Evolutionary conservation across 2,113 vertebrate genomes (phyloP).

Genomic region (Ptilonorhynchus violaceus): DNA sequence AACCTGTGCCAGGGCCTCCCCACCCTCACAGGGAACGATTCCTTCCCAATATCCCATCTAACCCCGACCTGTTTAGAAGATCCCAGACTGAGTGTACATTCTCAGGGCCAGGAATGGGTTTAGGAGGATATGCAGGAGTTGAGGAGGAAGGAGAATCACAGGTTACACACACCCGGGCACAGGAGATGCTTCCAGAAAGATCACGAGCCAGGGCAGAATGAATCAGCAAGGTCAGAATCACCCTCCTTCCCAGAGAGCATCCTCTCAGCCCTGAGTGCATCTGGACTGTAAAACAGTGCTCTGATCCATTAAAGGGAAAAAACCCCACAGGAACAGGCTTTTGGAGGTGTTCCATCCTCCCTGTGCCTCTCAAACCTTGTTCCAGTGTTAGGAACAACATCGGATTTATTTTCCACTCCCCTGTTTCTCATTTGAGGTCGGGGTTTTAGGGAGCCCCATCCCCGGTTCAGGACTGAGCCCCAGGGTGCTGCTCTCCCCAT

Average conservation of each 20-base stretch:
- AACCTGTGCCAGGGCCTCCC: not conserved
- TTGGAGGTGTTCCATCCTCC: not conserved
- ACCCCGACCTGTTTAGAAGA: not conserved
- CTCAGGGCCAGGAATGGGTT: not conserved
- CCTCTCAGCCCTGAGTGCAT: not conserved
- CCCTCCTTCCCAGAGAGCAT: not conserved
- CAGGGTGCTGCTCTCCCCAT: not conserved
- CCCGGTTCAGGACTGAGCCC: fast-evolving
- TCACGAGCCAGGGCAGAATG: not conserved
- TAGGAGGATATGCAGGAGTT: not conserved
- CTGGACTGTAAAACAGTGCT: not conserved
- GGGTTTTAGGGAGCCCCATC: not conserved
- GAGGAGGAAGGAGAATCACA: not conserved
- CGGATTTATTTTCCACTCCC: not conserved
- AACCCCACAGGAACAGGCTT: not conserved
- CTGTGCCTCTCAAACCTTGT: not conserved
- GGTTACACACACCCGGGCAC: too few relatives aligned
- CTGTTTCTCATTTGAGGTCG: not conserved
- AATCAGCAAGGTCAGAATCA: not conserved
- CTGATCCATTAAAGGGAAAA: not conserved
- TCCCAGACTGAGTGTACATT: fast-evolving
- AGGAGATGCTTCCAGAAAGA: not conserved
- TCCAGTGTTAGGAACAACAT: fast-evolving
- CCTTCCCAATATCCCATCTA: fast-evolving
- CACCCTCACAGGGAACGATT: fast-evolving